Percentiles rank a stretch among this genome's conserved stretches.
These are phyloP conservation scores for Microcebus murinus DNA, from an alignment of 2,113 vertebrate genomes.

Conservation along the genomic window DNA sequence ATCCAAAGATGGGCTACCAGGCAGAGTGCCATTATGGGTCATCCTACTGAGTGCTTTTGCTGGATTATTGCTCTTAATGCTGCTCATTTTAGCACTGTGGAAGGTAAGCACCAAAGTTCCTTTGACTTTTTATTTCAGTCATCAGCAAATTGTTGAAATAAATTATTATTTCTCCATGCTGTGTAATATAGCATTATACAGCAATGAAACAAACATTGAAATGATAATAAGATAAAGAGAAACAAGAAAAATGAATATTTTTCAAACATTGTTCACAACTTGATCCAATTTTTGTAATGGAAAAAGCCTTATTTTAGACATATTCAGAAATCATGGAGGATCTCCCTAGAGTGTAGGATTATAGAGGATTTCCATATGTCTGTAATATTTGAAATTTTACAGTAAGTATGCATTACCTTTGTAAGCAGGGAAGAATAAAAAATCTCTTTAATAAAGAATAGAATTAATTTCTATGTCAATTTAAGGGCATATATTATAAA, in stretches of 20 bases:
- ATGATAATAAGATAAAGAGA: background rate
- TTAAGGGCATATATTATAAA: background rate
- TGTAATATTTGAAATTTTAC: background rate
- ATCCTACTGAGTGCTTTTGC: constrained; percentile 95
- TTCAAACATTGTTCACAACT: background rate
- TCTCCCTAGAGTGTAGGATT: background rate
- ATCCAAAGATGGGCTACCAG: constrained; percentile 89
- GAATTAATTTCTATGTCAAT: background rate
- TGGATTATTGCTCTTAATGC: constrained; percentile 93
- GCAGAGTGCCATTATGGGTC: constrained; percentile 94
- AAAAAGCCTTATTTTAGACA: background rate
- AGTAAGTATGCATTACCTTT: background rate
- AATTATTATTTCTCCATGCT: background rate
- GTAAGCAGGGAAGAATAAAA: background rate
- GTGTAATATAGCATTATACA: background rate
- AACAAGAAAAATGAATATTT: background rate
- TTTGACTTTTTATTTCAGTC: background rate
- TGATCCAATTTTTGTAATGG: background rate
- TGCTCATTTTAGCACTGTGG: constrained; percentile 96
- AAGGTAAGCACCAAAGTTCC: constrained; percentile 88
- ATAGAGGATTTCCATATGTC: background rate
- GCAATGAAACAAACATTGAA: background rate
- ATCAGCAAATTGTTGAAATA: background rate
- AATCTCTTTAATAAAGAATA: background rate
- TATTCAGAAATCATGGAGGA: background rate